Evolutionary conservation across 2,113 vertebrate species (phyloP).

Genomic region (Ciconia stormi): DNA sequence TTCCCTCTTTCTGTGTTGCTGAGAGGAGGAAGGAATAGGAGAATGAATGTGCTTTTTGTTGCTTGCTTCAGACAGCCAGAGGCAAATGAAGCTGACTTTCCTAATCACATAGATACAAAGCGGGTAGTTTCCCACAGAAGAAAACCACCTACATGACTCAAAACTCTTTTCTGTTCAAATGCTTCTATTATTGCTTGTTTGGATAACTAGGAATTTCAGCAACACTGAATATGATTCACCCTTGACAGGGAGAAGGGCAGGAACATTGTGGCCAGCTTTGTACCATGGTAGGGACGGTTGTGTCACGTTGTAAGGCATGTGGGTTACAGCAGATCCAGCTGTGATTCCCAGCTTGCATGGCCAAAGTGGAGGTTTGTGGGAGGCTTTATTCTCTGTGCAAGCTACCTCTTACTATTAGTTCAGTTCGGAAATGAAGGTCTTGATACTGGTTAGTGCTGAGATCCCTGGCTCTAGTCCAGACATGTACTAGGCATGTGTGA

Average conservation of each 20-base stretch:
- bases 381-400: neutral
- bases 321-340: neutral
- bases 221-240: constrained; percentile 46
- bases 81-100: constrained; percentile 49
- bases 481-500: constrained; percentile 40
- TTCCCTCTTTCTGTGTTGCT: neutral
- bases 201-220: constrained; percentile 44
- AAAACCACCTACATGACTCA: constrained; percentile 59
- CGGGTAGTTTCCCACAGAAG: constrained; percentile 60
- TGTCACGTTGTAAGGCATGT: neutral
- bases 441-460: neutral
- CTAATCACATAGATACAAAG: constrained; percentile 63
- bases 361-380: neutral
- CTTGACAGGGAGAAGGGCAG: neutral
- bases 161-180: constrained; percentile 30
- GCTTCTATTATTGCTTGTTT: constrained; percentile 49
- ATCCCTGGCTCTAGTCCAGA: constrained; percentile 17
- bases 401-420: neutral
- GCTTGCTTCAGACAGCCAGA: constrained; percentile 18
- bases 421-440: neutral
- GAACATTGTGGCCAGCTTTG: neutral
- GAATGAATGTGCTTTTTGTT: constrained; percentile 18
- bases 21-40: neutral
- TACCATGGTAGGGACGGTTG: accelerated
- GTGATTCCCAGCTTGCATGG: neutral